Evolutionary conservation across 2,797 vertebrate species (phyloP), one percentile per base, ranked within the genome.

Genomic region (Remorina albescens): DNA sequence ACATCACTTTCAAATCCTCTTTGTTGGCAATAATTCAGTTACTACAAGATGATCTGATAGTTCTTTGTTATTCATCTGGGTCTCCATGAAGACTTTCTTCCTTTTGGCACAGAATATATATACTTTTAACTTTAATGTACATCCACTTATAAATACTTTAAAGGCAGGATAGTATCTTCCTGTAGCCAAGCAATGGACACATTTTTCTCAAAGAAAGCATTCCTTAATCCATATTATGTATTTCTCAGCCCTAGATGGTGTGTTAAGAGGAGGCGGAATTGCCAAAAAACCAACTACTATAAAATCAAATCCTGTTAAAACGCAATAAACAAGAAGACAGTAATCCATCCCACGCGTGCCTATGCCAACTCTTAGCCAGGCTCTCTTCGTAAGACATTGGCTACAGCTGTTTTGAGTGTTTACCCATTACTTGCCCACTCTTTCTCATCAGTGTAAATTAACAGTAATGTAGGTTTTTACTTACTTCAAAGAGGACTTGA

Each of bases 271-370:
- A 86, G 88, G 89, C 85, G 84, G 81, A 86, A 86, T 90, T 89
- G 83, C 88, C 90, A 83, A 89, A 88, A 84, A 91, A 93, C 95
- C n/a, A n/a, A n/a, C n/a, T n/a, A 90, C 91, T 91, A 89, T 89
- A 88, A 93, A 93, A 94, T 94, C 90, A 90, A 95, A 95, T 94
- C 93, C 94, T 93, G 88, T 94, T 94, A 93, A 92, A 91, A 84
- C 69, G 80, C 84, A 90, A 88, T 90, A 93, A 94, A 93, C 88
- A 93, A 87, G 90, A 91, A 90, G 91, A 92, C 89, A 89, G 82
- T 91, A 89, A 93, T 90, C 89, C 91, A 82, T 89, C 89, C 92
- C 85, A 91, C 89, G 61, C 73, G 19, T 57, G 75, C 69, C 79
- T 84, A 73, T 75, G 88, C 82, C 84, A 86, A 83, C 81, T 83